Percentiles rank a stretch among this genome's conserved stretches.
These are phyloP conservation scores for Brenthis daphne DNA, from an alignment of 2,888 invertebrate species.

Conservation along the genomic window DNA sequence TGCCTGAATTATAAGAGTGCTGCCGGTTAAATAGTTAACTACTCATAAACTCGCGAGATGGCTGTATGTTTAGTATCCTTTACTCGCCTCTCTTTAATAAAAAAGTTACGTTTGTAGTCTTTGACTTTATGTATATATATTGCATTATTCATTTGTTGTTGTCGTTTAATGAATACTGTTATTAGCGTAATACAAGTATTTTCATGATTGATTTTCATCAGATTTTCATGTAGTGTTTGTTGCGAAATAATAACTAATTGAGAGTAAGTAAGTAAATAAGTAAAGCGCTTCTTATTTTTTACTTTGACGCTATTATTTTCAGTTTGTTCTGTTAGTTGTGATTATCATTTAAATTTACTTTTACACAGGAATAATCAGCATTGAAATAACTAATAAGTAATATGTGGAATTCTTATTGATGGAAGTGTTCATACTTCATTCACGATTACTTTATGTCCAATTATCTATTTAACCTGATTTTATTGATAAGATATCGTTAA, in stretches of 20 bases:
- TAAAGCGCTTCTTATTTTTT: too few species aligned
- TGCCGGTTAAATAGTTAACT: constrained; percentile 12
- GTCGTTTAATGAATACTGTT: neutral
- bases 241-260: constrained; percentile 32
- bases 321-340: too few species aligned
- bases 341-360: too few species aligned
- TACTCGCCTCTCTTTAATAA: constrained; percentile 22
- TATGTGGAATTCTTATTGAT: too few species aligned
- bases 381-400: too few species aligned
- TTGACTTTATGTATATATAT: neutral
- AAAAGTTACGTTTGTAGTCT: constrained; percentile 3
- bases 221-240: constrained; percentile 35
- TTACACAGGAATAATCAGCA: too few species aligned
- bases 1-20: too few species aligned
- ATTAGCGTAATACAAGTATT: constrained; percentile 5
- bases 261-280: too few species aligned
- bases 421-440: too few species aligned
- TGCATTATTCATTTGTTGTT: neutral
- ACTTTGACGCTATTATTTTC: too few species aligned
- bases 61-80: constrained; percentile 21
- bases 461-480: neutral
- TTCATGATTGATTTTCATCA: neutral
- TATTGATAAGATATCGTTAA: neutral
- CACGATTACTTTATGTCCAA: constrained; percentile 2
- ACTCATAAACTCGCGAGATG: constrained; percentile 5